Evolutionary conservation across 2,888 invertebrate genomes (phyloP), one percentile per base, ranked within the genome.

Genomic region (Hololepta plana): DNA sequence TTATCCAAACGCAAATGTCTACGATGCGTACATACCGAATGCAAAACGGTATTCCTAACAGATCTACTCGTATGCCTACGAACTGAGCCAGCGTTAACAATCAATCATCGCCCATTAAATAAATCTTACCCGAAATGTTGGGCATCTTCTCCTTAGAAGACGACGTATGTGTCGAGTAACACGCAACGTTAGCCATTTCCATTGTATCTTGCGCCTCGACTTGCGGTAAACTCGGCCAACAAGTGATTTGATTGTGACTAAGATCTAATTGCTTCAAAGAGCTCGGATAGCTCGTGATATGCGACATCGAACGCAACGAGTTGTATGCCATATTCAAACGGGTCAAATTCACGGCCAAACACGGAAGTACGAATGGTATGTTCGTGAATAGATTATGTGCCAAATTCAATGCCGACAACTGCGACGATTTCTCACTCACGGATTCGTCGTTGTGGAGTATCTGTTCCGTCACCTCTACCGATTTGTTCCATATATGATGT

Each of bases 291-390:
- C 81, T 79, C 7, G 84, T 84, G 28, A 93, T 80, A 44, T 76
- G 75, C 2, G 87, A 87, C 72, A 90, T 77, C 0, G 73, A 72
- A 34, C 68, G 51, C 24, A 70, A 58, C 32, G 74, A 74, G 53
- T 96, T 96, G 46, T 85, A 84, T 0, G 90, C 77, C 66, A 98
- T 70, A 49, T 91, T 91, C 9, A 98, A 64, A 19, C 85, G 61
- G 0, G 82, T 76, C 14, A 98, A 63, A 39, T 72, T 72, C 0
- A 88, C 79, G 4, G 88, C 91, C 29, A 87, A 61, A 47, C 98
- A 98, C 2, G 95, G 80, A 19, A 98, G 57, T 23, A 82, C 80
- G 2, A 72, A 67, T 1, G 96, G 96, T 32, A 95, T 73, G 38
- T 73, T 71, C 15, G 74, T 72, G 50, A 96, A 87, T 39, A 80